These are phyloP conservation scores for Gila orcuttii DNA, from an alignment of 2,113 vertebrate genomes.

Conservation along the genomic window DNA sequence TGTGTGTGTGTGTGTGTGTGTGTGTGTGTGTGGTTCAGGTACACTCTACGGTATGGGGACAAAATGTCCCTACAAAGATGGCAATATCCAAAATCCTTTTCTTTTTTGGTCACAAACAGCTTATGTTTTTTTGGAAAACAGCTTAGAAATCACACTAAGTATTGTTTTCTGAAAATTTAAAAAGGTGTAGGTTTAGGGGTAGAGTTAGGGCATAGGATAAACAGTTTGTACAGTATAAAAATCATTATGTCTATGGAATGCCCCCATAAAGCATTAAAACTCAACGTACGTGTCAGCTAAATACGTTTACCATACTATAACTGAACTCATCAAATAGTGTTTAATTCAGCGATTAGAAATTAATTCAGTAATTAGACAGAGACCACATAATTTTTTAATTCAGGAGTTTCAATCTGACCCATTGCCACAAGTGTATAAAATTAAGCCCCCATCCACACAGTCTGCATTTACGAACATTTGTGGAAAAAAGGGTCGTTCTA, in stretches of 20 bases:
- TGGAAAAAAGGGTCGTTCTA: too few relatives aligned
- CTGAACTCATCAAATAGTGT: background rate
- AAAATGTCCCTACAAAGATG: background rate
- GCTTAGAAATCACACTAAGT: too few relatives aligned
- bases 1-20: background rate
- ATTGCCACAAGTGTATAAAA: too few relatives aligned
- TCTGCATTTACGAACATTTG: too few relatives aligned
- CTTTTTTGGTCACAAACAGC: too few relatives aligned
- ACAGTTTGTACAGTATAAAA: background rate
- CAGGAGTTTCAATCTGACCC: too few relatives aligned
- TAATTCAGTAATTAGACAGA: background rate
- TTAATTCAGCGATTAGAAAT: background rate
- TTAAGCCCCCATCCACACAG: too few relatives aligned
- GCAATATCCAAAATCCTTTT: too few relatives aligned
- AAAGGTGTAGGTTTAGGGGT: too few relatives aligned
- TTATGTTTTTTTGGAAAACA: too few relatives aligned
- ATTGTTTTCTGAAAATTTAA: too few relatives aligned
- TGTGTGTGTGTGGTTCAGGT: background rate
- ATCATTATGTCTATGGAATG: background rate
- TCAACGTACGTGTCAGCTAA: background rate
- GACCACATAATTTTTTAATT: too few relatives aligned
- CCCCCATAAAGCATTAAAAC: background rate
- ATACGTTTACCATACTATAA: background rate
- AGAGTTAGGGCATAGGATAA: background rate
- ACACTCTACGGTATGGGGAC: background rate